Evolutionary conservation across 2,888 invertebrate genomes (phyloP).

Genomic region (Isotomurus palustris): DNA sequence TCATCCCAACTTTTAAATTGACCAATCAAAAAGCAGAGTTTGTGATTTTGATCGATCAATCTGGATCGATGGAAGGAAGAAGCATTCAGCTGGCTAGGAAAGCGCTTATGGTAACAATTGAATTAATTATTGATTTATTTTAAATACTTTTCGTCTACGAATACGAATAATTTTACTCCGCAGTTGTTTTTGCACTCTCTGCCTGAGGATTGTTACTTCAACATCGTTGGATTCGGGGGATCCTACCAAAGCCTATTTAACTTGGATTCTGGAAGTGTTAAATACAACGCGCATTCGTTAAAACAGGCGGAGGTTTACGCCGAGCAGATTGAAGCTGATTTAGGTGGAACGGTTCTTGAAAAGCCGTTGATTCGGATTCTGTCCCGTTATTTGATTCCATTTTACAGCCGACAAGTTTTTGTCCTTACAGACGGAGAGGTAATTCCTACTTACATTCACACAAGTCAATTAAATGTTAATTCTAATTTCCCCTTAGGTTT

Average conservation of each 20-base stretch:
- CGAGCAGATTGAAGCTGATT: too few relatives aligned
- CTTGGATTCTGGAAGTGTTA: conserved; percentile 35
- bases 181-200: conserved; percentile 49
- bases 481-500: conserved; percentile 27
- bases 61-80: conserved; percentile 51
- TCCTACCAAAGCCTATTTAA: conserved; percentile 46
- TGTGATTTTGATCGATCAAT: conserved; percentile 51
- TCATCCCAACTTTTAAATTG: conserved; percentile 52
- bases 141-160: too few relatives aligned
- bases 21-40: conserved; percentile 47
- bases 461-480: neutral
- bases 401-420: conserved; percentile 48
- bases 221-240: conserved; percentile 51
- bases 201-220: conserved; percentile 49
- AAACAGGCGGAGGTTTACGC: conserved; percentile 31
- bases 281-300: conserved; percentile 46
- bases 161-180: neutral
- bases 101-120: conserved; percentile 48
- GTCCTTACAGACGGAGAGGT: conserved; percentile 50
- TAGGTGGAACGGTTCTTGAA: conserved; percentile 49
- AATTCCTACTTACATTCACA: neutral
- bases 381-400: conserved; percentile 33
- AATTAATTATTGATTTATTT: neutral
- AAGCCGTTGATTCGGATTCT: conserved; percentile 47
- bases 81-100: conserved; percentile 44